Conservation (phyloP, 2,797 vertebrate species). For the Poecilia picta region DNA sequence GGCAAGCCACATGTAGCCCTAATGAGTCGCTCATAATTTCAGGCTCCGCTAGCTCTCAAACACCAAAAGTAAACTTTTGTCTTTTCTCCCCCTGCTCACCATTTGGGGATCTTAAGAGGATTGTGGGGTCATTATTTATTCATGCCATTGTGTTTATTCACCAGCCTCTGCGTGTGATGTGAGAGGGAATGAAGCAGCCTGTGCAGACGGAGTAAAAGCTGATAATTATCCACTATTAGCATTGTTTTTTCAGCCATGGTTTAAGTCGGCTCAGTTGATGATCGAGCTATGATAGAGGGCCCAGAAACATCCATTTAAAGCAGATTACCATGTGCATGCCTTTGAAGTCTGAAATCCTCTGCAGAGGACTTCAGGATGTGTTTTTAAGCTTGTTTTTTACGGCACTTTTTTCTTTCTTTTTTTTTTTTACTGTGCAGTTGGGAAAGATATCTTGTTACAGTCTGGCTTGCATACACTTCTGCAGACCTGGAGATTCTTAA, state of each 20-base stretch:
- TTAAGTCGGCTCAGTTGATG: constrained; percentile 69
- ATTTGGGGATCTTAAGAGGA: constrained; percentile 79
- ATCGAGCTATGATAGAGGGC: constrained; percentile 61
- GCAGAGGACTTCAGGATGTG: constrained; percentile 49
- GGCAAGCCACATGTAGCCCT: constrained; percentile 78
- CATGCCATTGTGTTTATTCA: constrained; percentile 82
- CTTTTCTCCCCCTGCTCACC: constrained; percentile 52
- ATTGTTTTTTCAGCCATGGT: constrained; percentile 69
- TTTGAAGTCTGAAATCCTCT: constrained; percentile 68
- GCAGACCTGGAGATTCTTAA: constrained; percentile 45
- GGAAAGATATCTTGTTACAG: constrained; percentile 43
- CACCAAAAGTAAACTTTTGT: constrained; percentile 83
- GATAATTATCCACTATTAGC: constrained; percentile 80
- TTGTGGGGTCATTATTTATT: constrained; percentile 80
- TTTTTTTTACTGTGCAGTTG: constrained; percentile 18
- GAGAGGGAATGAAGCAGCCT: constrained; percentile 57
- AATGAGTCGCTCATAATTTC: constrained; percentile 81
- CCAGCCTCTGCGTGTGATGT: constrained; percentile 68
- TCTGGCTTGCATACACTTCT: constrained; percentile 28
- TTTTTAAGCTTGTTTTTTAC: constrained; percentile 57
- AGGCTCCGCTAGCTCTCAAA: constrained; percentile 79
- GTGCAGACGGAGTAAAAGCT: constrained; percentile 67
- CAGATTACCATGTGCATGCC: constrained; percentile 68
- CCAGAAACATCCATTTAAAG: constrained; percentile 68
- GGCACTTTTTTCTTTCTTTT: constrained; percentile 24